Percentiles rank a stretch among this genome's conserved stretches.
Evolutionary conservation across 2,888 invertebrate genomes (phyloP).

Genomic region (Allygus modestus): DNA sequence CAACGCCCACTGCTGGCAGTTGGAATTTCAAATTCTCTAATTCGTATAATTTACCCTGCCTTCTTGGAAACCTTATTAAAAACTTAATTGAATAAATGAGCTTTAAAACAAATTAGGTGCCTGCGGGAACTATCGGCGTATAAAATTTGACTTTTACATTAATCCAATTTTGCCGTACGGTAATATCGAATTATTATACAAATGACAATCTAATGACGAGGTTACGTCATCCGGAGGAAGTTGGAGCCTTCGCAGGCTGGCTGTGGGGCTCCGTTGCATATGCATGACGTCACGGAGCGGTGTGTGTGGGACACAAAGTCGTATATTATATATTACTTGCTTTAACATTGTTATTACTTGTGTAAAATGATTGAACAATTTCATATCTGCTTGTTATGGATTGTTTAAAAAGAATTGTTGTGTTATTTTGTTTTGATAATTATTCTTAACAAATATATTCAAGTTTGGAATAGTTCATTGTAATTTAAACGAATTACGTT

Average conservation of each 20-base stretch:
- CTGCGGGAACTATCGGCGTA: background rate
- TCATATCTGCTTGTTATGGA: too few species aligned
- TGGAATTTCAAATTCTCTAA: slow-evolving; percentile 30
- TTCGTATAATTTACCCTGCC: slow-evolving; percentile 19
- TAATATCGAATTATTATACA: slow-evolving; percentile 26
- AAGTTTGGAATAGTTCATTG: too few species aligned
- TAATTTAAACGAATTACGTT: too few species aligned
- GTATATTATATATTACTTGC: background rate
- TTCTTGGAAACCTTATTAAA: slow-evolving; percentile 27
- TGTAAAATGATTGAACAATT: too few species aligned
- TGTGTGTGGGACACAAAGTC: background rate
- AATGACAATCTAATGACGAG: slow-evolving; percentile 13
- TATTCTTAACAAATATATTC: too few species aligned
- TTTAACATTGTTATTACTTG: too few species aligned
- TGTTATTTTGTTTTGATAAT: too few species aligned
- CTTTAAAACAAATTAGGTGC: slow-evolving; percentile 20
- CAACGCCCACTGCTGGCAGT: slow-evolving; percentile 9
- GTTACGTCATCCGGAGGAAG: background rate
- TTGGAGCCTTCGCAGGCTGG: too few species aligned
- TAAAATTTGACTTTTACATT: slow-evolving; percentile 22
- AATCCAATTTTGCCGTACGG: slow-evolving; percentile 14
- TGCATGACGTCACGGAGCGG: background rate
- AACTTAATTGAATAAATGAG: slow-evolving; percentile 32
- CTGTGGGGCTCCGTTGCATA: background rate
- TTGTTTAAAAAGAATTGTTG: too few species aligned